Base-by-base conservation (phyloP, 2,888 invertebrate genomes). In the Caenorhabditis sulstoni region DNA sequence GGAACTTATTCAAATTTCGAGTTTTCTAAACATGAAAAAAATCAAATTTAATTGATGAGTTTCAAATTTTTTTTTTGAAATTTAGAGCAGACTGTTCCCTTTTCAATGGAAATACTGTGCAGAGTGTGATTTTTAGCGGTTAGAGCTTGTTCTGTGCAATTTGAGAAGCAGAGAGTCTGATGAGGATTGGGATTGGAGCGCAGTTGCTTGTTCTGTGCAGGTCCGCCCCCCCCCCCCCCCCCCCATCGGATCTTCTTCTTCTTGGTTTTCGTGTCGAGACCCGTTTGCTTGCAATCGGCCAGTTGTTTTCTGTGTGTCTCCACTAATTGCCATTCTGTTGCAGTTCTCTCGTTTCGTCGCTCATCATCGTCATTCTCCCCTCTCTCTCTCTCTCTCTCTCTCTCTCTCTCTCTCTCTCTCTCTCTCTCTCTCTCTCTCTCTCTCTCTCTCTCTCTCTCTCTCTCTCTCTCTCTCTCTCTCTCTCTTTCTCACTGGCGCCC, bases 251-350 rank as follows among this genome's bases (percentile, higher is more conserved):
- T 47, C 47, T 11, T 44, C 44, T 14, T 44, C 44, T 11, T 44
- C 44, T 11, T 44, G 8, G 3, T 47, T 16, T 41, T 58, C 50
- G 45, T 67, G 39, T 49, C 58, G 23, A 50, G 50, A 39, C 58
- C 67, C 58, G 58, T 45, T 67, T 67, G 39, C 29, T 20, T 65
- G 14, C 57, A 20, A 18, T 45, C 3, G 55, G 23, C 49, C 50
- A 67, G 67, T 67, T 67, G 67, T 67, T 67, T 67, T 67, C 66
- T 66, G 44, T 47, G 22, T 16, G 45, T 18, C 66, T 66, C 55
- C 20, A 11, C 49, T 66, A 55, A 57, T 66, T 66, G 44, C 45
- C 47, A 22, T 35, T 45, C 7, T 41, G 12, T 41, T 11, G 41
- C 41, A 14, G 12, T 14, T 14, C 11, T 14, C 11, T 4, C 11